Evolutionary conservation across 2,888 invertebrate genomes (phyloP).

Genomic region (Drosophila peninsularis): DNA sequence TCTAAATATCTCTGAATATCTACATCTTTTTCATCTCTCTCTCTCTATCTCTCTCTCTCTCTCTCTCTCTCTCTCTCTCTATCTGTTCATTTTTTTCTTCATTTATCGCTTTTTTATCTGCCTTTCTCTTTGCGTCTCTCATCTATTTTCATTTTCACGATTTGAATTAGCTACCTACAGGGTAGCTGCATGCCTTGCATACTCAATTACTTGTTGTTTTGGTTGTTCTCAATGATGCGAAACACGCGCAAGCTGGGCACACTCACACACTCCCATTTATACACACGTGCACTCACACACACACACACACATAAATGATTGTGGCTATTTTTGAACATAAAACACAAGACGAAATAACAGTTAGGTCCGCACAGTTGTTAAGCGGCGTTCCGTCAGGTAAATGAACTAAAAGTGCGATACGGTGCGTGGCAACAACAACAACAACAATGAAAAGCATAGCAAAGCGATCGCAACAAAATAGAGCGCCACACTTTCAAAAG

Average conservation of each 20-base stretch:
- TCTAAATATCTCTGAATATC: neutral
- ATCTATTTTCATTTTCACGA: neutral
- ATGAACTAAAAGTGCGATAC: constrained; percentile 73
- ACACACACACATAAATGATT: constrained; percentile 52
- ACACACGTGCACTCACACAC: neutral
- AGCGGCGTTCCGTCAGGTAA: constrained; percentile 57
- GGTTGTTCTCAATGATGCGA: constrained; percentile 53
- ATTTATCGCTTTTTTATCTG: neutral
- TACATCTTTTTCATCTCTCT: neutral
- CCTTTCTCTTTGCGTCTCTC: neutral
- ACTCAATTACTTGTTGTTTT: constrained; percentile 12
- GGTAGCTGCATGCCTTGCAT: constrained; percentile 12
- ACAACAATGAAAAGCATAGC: constrained; percentile 18
- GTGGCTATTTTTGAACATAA: constrained; percentile 47
- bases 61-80: neutral
- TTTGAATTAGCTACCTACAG: constrained; percentile 3
- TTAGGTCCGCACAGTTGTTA: constrained; percentile 41
- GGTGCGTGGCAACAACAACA: constrained; percentile 53
- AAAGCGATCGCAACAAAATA: constrained; percentile 55
- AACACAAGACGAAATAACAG: constrained; percentile 42
- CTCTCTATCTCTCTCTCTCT: neutral
- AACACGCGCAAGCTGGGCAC: constrained; percentile 55
- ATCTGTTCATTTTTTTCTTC: no score
- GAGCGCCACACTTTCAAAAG: constrained; percentile 74
- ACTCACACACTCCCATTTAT: neutral